A percentile compares a stretch with the other conserved stretches of the same genome.
Evolutionary conservation across 2,888 invertebrate species (phyloP).

Genomic region (Stenchaetothrips biformis): DNA sequence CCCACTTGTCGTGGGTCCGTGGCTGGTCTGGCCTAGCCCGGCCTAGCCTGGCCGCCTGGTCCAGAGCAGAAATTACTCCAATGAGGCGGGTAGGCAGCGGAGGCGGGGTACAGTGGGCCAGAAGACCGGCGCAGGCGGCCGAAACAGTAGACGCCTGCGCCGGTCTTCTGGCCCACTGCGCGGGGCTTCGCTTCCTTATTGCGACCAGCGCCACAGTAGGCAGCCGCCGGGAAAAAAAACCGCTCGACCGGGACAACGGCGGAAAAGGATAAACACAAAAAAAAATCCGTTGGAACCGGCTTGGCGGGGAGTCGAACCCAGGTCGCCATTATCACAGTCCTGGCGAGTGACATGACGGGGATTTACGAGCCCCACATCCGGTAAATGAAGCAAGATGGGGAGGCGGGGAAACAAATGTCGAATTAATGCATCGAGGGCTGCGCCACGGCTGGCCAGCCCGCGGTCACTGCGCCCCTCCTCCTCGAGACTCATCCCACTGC

Average conservation of each 20-base stretch:
- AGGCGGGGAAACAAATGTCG: conserved; percentile 13
- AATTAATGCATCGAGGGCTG: conserved; percentile 6
- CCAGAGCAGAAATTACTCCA: neutral
- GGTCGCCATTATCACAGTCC: neutral
- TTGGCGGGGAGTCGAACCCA: neutral
- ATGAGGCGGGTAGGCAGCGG: no score
- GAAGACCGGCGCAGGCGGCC: no score
- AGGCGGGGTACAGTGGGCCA: no score
- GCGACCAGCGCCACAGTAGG: no score
- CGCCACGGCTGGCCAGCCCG: neutral
- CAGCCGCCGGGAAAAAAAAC: no score
- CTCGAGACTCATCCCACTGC: neutral
- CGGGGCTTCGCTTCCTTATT: no score
- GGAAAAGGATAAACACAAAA: no score
- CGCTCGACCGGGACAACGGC: neutral
- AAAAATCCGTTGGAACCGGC: neutral
- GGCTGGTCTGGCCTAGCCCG: neutral
- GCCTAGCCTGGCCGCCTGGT: neutral
- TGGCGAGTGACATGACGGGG: neutral
- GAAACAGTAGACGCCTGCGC: no score
- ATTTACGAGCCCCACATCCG: conserved; percentile 8
- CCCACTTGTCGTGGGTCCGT: neutral
- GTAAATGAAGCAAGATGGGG: conserved; percentile 4
- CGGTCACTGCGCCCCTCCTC: neutral
- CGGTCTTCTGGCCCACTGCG: no score